Percentiles rank a stretch among this genome's conserved stretches.
phyloP scores from a whole-genome alignment of 1,140 invertebrate species.

The Cataglyphis hispanica region DNA sequence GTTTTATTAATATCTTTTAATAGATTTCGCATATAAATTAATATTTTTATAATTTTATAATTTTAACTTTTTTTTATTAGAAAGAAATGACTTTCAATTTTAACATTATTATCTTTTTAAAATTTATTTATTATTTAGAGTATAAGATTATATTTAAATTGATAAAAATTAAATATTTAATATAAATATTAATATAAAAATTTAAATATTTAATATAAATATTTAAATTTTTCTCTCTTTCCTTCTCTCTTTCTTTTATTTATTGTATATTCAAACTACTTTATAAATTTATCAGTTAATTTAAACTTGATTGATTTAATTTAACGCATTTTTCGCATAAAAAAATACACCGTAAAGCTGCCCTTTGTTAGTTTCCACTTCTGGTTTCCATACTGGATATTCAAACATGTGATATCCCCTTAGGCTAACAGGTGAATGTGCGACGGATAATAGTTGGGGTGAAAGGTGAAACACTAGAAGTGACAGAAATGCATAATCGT shows the following conservation, averaged over 20 bases:
- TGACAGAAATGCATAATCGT: conserved; percentile 61
- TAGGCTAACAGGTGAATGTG: conserved; percentile 33
- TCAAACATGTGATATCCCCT: background rate
- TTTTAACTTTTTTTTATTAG: background rate
- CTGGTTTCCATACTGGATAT: conserved; percentile 16
- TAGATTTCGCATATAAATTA: background rate
- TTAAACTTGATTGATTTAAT: no score
- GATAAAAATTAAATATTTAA: no score
- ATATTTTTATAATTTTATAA: background rate
- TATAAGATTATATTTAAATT: no score
- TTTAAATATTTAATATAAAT: no score
- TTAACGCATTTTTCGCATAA: background rate
- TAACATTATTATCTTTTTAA: background rate
- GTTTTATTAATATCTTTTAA: background rate
- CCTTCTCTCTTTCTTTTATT: no score
- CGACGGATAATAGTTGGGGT: conserved; percentile 60
- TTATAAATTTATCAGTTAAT: no score
- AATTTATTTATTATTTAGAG: no score
- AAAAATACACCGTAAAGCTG: conserved; percentile 21
- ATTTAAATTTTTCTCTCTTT: no score
- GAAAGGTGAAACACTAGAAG: conserved; percentile 55
- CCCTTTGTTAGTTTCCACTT: background rate
- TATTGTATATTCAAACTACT: no score
- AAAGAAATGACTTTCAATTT: background rate
- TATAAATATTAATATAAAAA: no score